Evolutionary conservation across 2,113 vertebrate genomes (phyloP).

Genomic region (Oenanthe oenanthe): DNA sequence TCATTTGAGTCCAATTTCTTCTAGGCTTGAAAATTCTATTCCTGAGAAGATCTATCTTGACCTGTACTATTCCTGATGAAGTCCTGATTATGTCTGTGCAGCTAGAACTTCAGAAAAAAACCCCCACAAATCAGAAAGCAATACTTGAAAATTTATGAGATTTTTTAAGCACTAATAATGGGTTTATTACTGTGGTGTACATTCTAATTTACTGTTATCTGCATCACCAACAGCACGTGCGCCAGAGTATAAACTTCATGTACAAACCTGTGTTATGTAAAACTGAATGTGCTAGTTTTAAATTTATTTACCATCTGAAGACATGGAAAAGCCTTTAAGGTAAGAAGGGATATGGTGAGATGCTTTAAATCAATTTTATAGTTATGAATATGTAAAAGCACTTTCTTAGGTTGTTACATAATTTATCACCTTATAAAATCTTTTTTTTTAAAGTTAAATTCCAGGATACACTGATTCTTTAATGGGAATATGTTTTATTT

Average conservation of each 20-base stretch:
- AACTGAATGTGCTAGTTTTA: background rate
- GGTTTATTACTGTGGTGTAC: background rate
- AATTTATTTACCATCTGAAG: slow-evolving; percentile 8
- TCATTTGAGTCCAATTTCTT: background rate
- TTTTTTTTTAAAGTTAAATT: background rate
- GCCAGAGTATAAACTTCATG: background rate
- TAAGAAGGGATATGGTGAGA: background rate
- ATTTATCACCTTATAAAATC: background rate
- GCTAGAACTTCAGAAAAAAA: background rate
- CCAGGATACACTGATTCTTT: background rate
- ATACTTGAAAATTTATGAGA: background rate
- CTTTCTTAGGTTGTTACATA: background rate
- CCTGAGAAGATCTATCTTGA: background rate
- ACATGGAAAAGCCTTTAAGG: background rate
- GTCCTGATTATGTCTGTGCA: background rate
- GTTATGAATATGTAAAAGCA: slow-evolving; percentile 14
- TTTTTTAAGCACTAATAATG: background rate
- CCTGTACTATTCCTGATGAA: background rate
- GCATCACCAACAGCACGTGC: background rate
- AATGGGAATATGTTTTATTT: background rate
- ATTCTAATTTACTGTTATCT: background rate
- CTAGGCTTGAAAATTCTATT: background rate
- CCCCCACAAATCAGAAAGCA: background rate
- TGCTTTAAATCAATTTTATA: background rate
- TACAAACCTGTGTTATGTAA: background rate